Conservation (phyloP, 2,797 vertebrate species). For the Chelonia mydas region DNA sequence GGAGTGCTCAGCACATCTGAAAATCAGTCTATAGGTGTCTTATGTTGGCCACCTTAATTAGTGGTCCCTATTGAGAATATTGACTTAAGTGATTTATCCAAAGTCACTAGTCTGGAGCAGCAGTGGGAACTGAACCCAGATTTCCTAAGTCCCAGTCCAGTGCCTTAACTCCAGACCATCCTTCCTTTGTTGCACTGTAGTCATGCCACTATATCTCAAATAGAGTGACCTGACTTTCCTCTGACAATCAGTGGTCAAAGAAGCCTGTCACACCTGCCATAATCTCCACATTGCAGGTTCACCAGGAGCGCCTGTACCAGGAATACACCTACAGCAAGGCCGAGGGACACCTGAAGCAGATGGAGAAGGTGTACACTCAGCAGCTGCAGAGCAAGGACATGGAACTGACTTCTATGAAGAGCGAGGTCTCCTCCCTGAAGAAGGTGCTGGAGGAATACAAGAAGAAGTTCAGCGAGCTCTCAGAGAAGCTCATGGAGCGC, state of each 20-base stretch:
- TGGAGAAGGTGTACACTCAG: slow-evolving; percentile 90
- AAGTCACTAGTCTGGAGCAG: neutral
- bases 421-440: slow-evolving; percentile 83
- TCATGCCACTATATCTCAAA: neutral
- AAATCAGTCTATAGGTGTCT: neutral
- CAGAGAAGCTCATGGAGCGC: slow-evolving; percentile 91
- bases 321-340: slow-evolving; percentile 89
- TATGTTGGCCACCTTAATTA: neutral
- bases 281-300: slow-evolving; percentile 79
- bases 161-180: neutral
- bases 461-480: slow-evolving; percentile 91
- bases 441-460: slow-evolving; percentile 93
- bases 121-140: neutral
- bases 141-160: neutral
- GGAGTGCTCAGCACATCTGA: neutral
- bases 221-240: neutral
- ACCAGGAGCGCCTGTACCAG: slow-evolving; percentile 91
- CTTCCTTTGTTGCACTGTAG: neutral
- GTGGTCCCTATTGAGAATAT: neutral
- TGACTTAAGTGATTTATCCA: neutral
- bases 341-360: slow-evolving; percentile 87
- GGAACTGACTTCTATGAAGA: slow-evolving; percentile 87
- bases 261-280: neutral
- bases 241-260: neutral
- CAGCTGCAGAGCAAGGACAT: slow-evolving; percentile 91